Conservation (phyloP, 2,113 vertebrate species). For the Crypturellus undulatus region DNA sequence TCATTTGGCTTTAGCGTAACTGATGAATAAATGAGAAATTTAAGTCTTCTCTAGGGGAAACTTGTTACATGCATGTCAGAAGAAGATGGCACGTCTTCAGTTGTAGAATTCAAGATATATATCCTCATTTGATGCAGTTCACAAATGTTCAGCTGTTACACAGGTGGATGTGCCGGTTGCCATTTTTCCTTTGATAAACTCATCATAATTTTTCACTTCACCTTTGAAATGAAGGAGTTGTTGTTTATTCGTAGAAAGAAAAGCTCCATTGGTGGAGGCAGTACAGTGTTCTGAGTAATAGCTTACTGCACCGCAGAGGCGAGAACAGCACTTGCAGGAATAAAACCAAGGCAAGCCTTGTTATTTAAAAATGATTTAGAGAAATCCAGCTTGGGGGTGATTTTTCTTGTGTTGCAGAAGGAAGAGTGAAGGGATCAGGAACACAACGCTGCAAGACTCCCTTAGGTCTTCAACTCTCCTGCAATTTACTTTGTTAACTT, state of each 20-base stretch:
- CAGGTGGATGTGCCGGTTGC: neutral
- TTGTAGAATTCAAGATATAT: neutral
- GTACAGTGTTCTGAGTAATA: constrained; percentile 34
- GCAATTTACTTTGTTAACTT: neutral
- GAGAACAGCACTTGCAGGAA: constrained; percentile 33
- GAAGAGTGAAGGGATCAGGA: constrained; percentile 15
- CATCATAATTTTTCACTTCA: neutral
- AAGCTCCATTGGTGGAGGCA: neutral
- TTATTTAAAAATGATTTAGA: constrained; percentile 29
- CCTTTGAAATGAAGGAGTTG: neutral
- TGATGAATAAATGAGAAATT: neutral
- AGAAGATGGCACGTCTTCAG: neutral
- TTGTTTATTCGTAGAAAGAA: constrained; percentile 36
- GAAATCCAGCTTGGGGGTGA: constrained; percentile 14
- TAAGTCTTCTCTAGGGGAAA: neutral
- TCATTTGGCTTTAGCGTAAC: neutral
- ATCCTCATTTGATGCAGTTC: constrained; percentile 17
- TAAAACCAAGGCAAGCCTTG: constrained; percentile 27
- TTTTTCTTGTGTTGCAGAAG: neutral
- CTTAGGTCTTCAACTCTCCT: neutral
- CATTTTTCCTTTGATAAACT: neutral
- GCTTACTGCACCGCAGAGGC: neutral
- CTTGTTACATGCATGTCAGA: neutral
- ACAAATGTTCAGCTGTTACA: neutral
- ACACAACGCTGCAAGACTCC: neutral